Evolutionary conservation across 1,140 invertebrate genomes (phyloP), one percentile per base, ranked within the genome.

Genomic region (Microplitis demolitor): DNA sequence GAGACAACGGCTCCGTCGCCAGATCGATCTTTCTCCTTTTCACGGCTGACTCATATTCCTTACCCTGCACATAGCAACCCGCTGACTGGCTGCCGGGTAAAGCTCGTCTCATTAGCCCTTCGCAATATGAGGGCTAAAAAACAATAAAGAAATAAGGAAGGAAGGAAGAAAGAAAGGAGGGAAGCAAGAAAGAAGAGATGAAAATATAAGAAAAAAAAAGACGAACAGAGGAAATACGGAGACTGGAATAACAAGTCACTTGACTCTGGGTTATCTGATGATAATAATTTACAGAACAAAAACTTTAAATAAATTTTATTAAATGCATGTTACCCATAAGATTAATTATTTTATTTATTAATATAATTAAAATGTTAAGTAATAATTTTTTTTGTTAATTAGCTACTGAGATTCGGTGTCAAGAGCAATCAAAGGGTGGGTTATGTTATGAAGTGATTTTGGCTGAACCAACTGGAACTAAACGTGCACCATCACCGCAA

Each of bases 371-470:
- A 39, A 39, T 39, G 5, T 39, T 39, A 9, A 39, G 3, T 39
- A 39, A 39, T 39, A 3, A 39, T 39, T 39, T 39, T 9, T 39
- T 39, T 39, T 5, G 37, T 39, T n/a, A 45, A 33, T 35, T 72
- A 96, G 94, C 94, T 67, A 96, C 94, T 78, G 94, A 96, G 85
- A 95, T 96, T 78, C 89, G 94, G 80, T 95, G 94, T 89, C 93
- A 95, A 85, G 95, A 96, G 87, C 94, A 95, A 86, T 93, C 92
- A 16, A 93, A 95, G 82, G 96, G 96, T 51, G 96, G 96, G 37
- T 84, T 97, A 58, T 93, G 95, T 78, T 98, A 96, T 89, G 96
- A 98, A 87, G 95, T 97, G 78, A 97, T 98, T 79, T 87, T 98
- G 76, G 94, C 95, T 58, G 95, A 97, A 79, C 95, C 96, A 14